A percentile compares a stretch with the other conserved stretches of the same genome.
phyloP scores from a whole-genome alignment of 2,797 vertebrate genomes.

The Micrastur ruficollis region DNA sequence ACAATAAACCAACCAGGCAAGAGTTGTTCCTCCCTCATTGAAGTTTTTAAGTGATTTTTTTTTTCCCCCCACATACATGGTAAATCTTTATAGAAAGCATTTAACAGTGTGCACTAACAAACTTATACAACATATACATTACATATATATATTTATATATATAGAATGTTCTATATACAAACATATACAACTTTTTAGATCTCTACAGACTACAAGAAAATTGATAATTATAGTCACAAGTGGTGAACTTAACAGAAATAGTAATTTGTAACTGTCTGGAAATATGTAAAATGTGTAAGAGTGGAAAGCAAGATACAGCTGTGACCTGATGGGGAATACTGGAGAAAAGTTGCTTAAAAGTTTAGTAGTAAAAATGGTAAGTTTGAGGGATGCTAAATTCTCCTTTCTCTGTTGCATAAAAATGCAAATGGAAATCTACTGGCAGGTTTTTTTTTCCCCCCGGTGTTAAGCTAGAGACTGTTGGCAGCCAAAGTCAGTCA shows the following conservation, averaged over 20 bases:
- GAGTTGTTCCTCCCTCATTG: slow-evolving; percentile 12
- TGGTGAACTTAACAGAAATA: slow-evolving; percentile 75
- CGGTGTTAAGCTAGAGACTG: not conserved
- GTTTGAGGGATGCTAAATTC: slow-evolving; percentile 50
- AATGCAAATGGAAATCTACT: not conserved
- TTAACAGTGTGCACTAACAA: slow-evolving; percentile 78
- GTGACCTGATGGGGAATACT: slow-evolving; percentile 56
- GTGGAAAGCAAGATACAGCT: slow-evolving; percentile 72
- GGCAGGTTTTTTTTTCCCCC: not conserved
- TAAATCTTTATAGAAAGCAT: slow-evolving; percentile 72
- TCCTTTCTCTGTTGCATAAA: not conserved
- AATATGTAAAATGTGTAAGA: slow-evolving; percentile 71
- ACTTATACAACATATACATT: slow-evolving; percentile 83
- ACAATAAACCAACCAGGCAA: slow-evolving; percentile 7
- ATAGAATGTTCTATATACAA: slow-evolving; percentile 80
- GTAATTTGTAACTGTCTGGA: slow-evolving; percentile 70
- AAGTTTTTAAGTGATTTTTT: slow-evolving; percentile 72
- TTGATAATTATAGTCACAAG: slow-evolving; percentile 73
- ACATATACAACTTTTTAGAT: slow-evolving; percentile 81
- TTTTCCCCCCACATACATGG: slow-evolving; percentile 19
- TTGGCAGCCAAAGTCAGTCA: not conserved
- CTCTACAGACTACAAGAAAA: slow-evolving; percentile 78
- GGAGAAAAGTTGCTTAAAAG: slow-evolving; percentile 61
- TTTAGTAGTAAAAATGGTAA: slow-evolving; percentile 58
- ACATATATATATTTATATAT: slow-evolving; percentile 80